These are phyloP conservation scores for Marmota monax DNA, from an alignment of 2,113 vertebrate genomes.

Conservation along the genomic window DNA sequence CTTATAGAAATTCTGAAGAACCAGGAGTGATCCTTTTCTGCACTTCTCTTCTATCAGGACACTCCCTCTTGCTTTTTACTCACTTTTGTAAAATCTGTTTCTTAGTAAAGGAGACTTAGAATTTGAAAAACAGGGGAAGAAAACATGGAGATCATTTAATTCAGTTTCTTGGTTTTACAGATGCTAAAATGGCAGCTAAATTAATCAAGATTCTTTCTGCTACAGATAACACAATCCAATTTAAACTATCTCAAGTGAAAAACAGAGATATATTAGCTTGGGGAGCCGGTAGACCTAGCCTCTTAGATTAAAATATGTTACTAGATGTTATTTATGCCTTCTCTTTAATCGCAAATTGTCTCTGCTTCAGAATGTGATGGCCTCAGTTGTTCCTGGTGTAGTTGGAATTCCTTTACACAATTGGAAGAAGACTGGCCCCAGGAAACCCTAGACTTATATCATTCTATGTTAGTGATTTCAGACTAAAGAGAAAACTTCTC, in stretches of 20 bases:
- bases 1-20: not conserved
- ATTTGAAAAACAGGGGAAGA: not conserved
- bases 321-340: not conserved
- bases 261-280: not conserved
- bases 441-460: not conserved
- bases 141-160: not conserved
- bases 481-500: not conserved
- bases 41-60: not conserved
- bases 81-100: not conserved
- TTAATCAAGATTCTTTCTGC: constrained; percentile 52
- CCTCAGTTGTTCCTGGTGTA: not conserved
- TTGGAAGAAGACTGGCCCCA: not conserved
- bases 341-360: constrained; percentile 43
- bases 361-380: not conserved
- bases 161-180: constrained; percentile 42
- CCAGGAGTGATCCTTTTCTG: not conserved
- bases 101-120: constrained; percentile 35
- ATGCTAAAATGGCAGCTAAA: constrained; percentile 37
- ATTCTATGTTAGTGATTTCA: constrained; percentile 44
- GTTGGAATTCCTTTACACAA: constrained; percentile 11
- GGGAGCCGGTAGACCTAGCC: not conserved
- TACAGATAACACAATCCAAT: not conserved
- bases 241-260: constrained; percentile 44
- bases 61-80: not conserved
- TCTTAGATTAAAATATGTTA: not conserved